Percentiles rank a stretch among this genome's conserved stretches.
Evolutionary conservation across 2,888 invertebrate genomes (phyloP).

Genomic region (Pachydiplax longipennis): DNA sequence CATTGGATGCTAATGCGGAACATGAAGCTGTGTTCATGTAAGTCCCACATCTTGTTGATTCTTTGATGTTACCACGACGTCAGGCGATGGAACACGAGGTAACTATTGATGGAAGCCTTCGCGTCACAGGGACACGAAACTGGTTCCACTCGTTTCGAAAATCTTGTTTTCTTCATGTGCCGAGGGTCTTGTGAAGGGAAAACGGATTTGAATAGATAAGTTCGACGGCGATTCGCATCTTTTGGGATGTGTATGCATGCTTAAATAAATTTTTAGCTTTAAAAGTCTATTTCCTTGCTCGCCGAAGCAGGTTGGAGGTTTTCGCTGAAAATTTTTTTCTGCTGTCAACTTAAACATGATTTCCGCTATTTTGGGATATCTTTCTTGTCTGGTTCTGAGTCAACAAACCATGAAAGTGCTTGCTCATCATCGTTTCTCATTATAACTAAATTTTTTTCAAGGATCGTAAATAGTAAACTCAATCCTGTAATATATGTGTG

Average conservation of each 20-base stretch:
- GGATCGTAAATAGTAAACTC: no score
- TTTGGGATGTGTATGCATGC: background rate
- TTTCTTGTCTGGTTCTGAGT: no score
- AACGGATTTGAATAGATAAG: background rate
- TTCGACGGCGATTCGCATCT: background rate
- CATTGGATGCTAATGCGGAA: background rate
- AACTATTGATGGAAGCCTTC: background rate
- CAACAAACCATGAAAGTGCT: no score
- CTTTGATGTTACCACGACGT: background rate
- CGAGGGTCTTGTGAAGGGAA: background rate
- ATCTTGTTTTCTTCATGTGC: background rate
- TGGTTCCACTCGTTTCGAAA: background rate
- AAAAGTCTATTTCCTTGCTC: no score
- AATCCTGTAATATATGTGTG: no score
- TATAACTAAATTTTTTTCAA: no score
- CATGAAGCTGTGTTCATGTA: background rate
- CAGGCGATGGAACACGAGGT: background rate
- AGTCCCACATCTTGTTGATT: background rate
- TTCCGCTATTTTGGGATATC: no score
- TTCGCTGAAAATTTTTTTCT: no score
- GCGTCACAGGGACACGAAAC: background rate
- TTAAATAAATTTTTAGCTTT: background rate
- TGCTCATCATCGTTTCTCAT: no score
- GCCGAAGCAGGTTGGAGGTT: no score
- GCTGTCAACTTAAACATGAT: no score